Evolutionary conservation across 2,888 invertebrate species (phyloP), one percentile per base, ranked within the genome.

Genomic region (Aleiodes testaceus): DNA sequence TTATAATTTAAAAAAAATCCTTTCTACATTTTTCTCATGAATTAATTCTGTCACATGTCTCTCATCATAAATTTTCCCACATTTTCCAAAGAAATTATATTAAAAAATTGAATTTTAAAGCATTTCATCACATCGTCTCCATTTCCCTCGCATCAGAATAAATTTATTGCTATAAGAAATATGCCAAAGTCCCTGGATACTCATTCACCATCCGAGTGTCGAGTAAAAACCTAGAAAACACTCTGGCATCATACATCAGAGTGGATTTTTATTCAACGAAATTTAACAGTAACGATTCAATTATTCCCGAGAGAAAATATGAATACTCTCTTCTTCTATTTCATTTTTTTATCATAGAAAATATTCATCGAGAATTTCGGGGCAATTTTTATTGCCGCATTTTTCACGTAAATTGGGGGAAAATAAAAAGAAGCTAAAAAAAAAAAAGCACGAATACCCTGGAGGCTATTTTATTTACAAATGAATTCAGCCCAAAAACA

Each of bases 281-380:
- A 55, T 55, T 55, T 55, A 55, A 55, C 55, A 55, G 36, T n/a
- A 55, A 55, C 36, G 55, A 55, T 16, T 55, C 59, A 14, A 59
- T 59, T 59, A 42, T 14, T 59, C 36, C 36, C 11, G 30, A 9
- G 59, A 12, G 59, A 59, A 7, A 59, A 36, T 59, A 59, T 59
- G 18, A 59, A 42, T 59, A 16, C 16, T 59, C 36, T 59, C 20
- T 36, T 9, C 9, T 9, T 36, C 36, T 36, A 7, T 16, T 55
- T 36, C 14, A 49, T 16, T 49, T 16, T 49, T 16, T 14, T 14
- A 26, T 26, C 26, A 26, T 26, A 26, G 7, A 36, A 36, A 36
- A 36, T 36, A 36, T 36, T 36, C 36, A 36, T 36, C 36, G 36
- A 36, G 11, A 36, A 36, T 36, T 36, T 11, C 36, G 11, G 36